Evolutionary conservation across 2,797 vertebrate genomes (phyloP).

Genomic region (Setipinna tenuifilis): DNA sequence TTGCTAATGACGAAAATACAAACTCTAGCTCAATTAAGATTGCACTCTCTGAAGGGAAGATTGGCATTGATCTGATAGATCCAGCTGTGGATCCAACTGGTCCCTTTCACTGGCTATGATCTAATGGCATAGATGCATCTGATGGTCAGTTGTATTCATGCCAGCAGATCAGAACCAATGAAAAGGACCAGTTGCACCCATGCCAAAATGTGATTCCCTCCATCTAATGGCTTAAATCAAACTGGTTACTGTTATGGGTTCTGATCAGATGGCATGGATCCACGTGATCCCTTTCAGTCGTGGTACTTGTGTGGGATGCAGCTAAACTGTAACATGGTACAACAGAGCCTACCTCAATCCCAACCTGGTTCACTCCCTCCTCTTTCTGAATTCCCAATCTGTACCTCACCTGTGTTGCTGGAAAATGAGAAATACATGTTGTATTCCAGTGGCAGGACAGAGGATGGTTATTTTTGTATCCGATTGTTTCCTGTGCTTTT

Average conservation of each 20-base stretch:
- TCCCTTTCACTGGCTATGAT: no score
- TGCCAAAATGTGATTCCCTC: no score
- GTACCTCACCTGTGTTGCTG: neutral
- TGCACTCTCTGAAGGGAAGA: neutral
- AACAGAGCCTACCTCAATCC: no score
- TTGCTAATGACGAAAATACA: neutral
- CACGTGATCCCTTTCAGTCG: neutral
- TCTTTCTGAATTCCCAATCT: neutral
- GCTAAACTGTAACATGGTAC: neutral
- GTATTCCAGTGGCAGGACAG: neutral
- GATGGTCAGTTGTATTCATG: no score
- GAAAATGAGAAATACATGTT: neutral
- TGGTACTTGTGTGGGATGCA: neutral
- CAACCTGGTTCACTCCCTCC: neutral
- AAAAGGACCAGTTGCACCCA: no score
- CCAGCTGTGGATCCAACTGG: no score
- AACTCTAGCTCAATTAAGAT: neutral
- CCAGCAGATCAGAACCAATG: no score
- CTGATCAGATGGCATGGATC: neutral
- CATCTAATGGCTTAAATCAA: no score
- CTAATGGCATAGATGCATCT: no score
- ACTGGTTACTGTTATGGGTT: neutral
- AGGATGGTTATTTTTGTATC: neutral
- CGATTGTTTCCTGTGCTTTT: constrained; percentile 16
- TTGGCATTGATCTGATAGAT: neutral